phyloP scores from a whole-genome alignment of 2,797 vertebrate species.

The Peromyscus attwateri region DNA sequence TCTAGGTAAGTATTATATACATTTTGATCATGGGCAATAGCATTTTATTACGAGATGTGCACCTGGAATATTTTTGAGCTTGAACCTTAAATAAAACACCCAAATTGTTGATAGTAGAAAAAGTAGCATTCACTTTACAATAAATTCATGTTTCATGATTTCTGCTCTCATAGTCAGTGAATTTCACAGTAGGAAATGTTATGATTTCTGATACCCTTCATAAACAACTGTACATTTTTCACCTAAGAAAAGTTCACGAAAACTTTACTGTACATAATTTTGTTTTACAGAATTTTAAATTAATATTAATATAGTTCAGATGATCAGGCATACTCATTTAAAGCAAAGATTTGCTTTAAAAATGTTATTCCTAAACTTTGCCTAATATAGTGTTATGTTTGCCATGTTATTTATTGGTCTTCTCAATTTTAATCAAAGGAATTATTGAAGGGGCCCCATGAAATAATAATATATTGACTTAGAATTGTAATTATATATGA shows the following conservation, averaged over 20 bases:
- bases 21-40: background rate
- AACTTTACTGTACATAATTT: background rate
- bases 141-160: background rate
- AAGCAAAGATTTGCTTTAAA: conserved; percentile 32
- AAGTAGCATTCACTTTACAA: background rate
- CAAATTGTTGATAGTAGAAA: background rate
- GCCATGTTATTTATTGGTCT: background rate
- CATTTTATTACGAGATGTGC: background rate
- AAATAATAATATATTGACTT: conserved; percentile 1
- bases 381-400: conserved; percentile 11
- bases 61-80: background rate
- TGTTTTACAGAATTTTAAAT: background rate
- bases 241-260: background rate
- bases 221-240: conserved; percentile 14
- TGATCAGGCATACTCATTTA: background rate
- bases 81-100: conserved; percentile 12
- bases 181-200: conserved; percentile 6
- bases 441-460: conserved; percentile 1
- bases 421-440: conserved; percentile 18
- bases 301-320: background rate
- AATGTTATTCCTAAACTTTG: conserved; percentile 35
- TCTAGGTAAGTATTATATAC: background rate
- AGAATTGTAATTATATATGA: background rate
- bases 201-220: background rate
- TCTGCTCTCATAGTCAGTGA: background rate